Base-by-base conservation (phyloP, 2,113 vertebrate genomes). In the Bubo scandiacus region DNA sequence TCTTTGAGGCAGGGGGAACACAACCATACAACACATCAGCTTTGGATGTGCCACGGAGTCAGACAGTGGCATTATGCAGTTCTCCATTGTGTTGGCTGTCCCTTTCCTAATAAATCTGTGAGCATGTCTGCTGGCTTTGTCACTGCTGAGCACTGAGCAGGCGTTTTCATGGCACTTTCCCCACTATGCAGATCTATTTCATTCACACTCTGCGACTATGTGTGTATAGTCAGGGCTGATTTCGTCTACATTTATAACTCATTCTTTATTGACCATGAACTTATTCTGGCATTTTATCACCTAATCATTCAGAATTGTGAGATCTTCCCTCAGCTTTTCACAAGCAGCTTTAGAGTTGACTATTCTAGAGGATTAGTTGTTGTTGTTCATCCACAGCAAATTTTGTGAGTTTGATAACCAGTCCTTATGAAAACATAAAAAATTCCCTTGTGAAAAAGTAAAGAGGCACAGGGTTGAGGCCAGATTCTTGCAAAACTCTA, bases 301-400 rank as follows among this genome's bases (percentile, higher is more conserved):
- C 20, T 81, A 65, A 29, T 88, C 42, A 32, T 63, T 74, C 91
- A 23, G 51, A 66, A 26, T 15, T 42, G 67, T 49, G 45, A 90
- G 61, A 62, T 84, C 72, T 81, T 70, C 83, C 55, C n/a, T 81
- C 68, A 55, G 51, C 45, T 81, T 81, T 78, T 67, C 94, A 94
- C 52, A 23, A 45, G 51, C 63, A 81, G 20, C 18, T 55, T 81
- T 2, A n/a, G 63, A 21, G 86, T 23, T 42, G n/a, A 30, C 59
- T 84, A 42, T 59, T 17, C 27, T 42, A 47, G 49, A 59, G 12
- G 32, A 15, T 72, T 51, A 51, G 29, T 22, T 70, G 75, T 23
- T 87, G 7, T 19, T 42, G 23, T 10, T 72, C 42, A 82, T 65
- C 25, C 74, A 29, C 32, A 90, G 58, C 29, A 86, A 42, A 78